A percentile compares a stretch with the other conserved stretches of the same genome.
Conservation (phyloP, 2,797 vertebrate genomes). For the Rachycentron canadum region DNA sequence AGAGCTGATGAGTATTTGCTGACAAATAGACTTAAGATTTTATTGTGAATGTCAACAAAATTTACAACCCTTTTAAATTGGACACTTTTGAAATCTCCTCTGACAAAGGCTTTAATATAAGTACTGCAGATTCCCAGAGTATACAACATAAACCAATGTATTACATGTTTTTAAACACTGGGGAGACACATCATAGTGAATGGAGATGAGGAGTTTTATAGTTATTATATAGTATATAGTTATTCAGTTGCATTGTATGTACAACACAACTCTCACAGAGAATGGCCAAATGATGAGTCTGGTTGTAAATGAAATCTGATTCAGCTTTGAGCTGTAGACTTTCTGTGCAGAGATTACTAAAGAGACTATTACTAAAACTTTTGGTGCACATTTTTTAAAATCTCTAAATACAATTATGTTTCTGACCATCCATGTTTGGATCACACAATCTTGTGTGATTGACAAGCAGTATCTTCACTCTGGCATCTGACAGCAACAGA, state of each 20-base stretch:
- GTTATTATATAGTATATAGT: no score
- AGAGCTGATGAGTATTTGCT: background rate
- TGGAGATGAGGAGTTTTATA: background rate
- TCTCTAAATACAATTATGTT: background rate
- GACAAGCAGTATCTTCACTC: conserved; percentile 8
- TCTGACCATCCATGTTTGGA: background rate
- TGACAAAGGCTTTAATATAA: background rate
- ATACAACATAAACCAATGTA: background rate
- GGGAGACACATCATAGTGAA: background rate
- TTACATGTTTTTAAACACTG: background rate
- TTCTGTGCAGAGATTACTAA: background rate
- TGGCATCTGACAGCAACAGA: conserved; percentile 3
- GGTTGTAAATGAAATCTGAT: background rate
- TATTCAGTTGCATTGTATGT: background rate
- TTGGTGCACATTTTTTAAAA: background rate
- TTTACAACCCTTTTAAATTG: background rate
- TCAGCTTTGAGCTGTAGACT: background rate
- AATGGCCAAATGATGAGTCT: background rate
- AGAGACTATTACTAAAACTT: background rate
- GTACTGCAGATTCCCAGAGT: background rate
- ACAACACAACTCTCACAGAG: background rate
- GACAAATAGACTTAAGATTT: background rate
- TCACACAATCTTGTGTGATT: no score
- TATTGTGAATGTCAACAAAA: background rate
- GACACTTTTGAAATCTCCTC: background rate